Evolutionary conservation across 35 echinoderm and acorn worm genomes (phyloP).

Genomic region (Holothuria glaberrima): DNA sequence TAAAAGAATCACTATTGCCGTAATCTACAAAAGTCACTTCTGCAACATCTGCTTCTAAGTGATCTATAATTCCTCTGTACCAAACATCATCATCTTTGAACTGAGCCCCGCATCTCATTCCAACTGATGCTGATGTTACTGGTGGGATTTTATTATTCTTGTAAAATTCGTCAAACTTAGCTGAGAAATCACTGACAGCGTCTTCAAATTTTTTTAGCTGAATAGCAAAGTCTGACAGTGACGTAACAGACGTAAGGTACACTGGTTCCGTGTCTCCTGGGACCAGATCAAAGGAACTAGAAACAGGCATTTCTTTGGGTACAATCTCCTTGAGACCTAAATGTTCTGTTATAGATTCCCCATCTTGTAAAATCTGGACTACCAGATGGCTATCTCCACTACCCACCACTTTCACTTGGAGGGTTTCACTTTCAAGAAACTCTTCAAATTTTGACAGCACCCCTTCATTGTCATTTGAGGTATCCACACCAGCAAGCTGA

Average conservation of each 20-base stretch:
- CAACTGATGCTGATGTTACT: constrained; percentile 9
- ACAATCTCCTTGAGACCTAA: constrained; percentile 15
- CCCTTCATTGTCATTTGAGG: not conserved
- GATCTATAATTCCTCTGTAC: constrained; percentile 67
- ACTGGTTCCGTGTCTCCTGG: constrained; percentile 38
- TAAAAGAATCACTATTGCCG: constrained; percentile 68
- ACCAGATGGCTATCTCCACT: not conserved
- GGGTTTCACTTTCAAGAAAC: constrained; percentile 36
- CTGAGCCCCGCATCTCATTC: constrained; percentile 68
- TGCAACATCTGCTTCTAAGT: constrained; percentile 29
- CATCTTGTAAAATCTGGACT: constrained; percentile 55
- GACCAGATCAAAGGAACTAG: not conserved
- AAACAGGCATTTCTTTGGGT: not conserved
- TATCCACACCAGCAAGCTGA: constrained; percentile 30
- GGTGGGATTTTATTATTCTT: not conserved
- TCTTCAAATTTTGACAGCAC: constrained; percentile 38
- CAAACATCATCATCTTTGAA: constrained; percentile 81
- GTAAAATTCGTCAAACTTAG: constrained; percentile 49
- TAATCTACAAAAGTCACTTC: constrained; percentile 77
- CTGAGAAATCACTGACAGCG: constrained; percentile 8
- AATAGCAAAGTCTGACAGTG: constrained; percentile 57
- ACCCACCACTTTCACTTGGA: constrained; percentile 9
- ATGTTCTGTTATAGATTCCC: constrained; percentile 27
- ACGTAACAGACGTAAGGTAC: constrained; percentile 35
- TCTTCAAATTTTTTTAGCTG: constrained; percentile 61